Evolutionary conservation across 2,113 vertebrate species (phyloP).

Genomic region (Mobula birostris): DNA sequence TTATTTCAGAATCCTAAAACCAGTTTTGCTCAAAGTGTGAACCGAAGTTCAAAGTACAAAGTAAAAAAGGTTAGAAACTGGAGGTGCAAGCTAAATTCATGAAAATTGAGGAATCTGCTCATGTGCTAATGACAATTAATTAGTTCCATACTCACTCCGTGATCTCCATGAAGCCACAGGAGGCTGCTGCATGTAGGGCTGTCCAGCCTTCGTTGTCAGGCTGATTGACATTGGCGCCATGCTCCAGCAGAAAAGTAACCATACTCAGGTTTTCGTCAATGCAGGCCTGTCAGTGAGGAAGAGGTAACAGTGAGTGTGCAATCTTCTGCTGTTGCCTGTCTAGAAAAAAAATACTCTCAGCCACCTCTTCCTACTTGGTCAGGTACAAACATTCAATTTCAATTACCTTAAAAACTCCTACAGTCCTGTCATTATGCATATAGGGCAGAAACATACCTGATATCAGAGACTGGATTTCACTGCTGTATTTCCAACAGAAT

Average conservation of each 20-base stretch:
- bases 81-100: neutral
- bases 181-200: constrained; percentile 67
- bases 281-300: constrained; percentile 57
- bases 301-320: neutral
- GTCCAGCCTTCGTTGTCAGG: constrained; percentile 76
- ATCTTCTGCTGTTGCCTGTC: neutral
- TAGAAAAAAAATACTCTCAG: neutral
- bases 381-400: neutral
- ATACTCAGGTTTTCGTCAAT: constrained; percentile 70
- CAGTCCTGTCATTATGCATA: neutral
- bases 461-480: neutral
- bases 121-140: neutral
- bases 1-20: neutral
- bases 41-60: too few species aligned
- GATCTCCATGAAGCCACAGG: constrained; percentile 69
- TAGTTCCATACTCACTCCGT: constrained; percentile 55
- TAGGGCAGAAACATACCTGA: neutral
- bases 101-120: neutral
- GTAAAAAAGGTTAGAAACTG: neutral
- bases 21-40: neutral
- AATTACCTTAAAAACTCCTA: neutral
- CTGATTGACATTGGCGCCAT: constrained; percentile 63
- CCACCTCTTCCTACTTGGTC: neutral
- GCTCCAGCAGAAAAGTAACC: constrained; percentile 73
- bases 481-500: neutral